Conservation (phyloP, 2,797 vertebrate species). For the Acanthurus lineatus region DNA sequence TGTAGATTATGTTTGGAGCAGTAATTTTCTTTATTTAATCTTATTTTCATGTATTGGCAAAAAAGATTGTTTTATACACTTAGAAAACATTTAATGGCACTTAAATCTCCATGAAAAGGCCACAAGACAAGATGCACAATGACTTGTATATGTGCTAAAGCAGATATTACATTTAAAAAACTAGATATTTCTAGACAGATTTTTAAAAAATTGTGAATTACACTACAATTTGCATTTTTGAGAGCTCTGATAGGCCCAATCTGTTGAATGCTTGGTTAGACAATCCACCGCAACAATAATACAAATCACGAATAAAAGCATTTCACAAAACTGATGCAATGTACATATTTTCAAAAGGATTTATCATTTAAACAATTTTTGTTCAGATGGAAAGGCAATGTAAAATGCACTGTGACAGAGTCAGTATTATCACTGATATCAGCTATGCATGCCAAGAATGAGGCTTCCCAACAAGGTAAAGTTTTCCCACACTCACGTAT, state of each 20-base stretch:
- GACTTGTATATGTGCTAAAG: slow-evolving; percentile 22
- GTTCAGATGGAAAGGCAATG: slow-evolving; percentile 53
- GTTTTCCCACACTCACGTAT: neutral
- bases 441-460: slow-evolving; percentile 10
- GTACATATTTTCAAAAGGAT: slow-evolving; percentile 29
- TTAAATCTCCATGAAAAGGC: slow-evolving; percentile 74
- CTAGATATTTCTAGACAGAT: slow-evolving; percentile 1
- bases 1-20: slow-evolving; percentile 23
- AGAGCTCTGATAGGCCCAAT: neutral
- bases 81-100: slow-evolving; percentile 74
- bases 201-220: slow-evolving; percentile 1
- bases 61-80: slow-evolving; percentile 47
- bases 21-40: slow-evolving; percentile 50
- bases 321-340: slow-evolving; percentile 37
- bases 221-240: neutral
- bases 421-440: slow-evolving; percentile 41
- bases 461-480: neutral
- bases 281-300: slow-evolving; percentile 4
- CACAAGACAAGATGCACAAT: slow-evolving; percentile 43
- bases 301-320: slow-evolving; percentile 31
- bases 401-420: slow-evolving; percentile 54
- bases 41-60: slow-evolving; percentile 67
- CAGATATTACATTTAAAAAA: slow-evolving; percentile 6
- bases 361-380: slow-evolving; percentile 27
- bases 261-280: slow-evolving; percentile 6